Base-by-base conservation (phyloP, 2,797 vertebrate species). In the Morus bassanus region DNA sequence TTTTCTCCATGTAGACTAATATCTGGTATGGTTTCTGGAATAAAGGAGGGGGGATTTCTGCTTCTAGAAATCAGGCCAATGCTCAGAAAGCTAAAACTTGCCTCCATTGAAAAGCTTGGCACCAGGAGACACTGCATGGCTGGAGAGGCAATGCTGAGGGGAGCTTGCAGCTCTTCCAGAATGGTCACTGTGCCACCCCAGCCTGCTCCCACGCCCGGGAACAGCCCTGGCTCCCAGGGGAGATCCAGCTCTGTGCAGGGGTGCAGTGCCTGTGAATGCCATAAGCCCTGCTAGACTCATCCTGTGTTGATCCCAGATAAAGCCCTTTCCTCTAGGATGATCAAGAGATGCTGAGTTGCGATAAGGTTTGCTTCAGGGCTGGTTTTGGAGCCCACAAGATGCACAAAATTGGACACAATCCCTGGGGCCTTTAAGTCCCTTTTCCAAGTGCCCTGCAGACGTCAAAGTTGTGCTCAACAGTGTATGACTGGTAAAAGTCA, bases 151-250 rank as follows among this genome's bases (percentile, higher is more conserved):
- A 9, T 41, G 67, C 27, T 8, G 6, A 41, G 60, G 33, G 27
- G 45, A 8, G 19, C 18, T 39, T 27, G 53, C 23, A 63, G 41
- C 51, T 23, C 35, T 39, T 56, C 24, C 56, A 24, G 61, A 27
- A 7, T 1, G 5, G 28, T 21, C 21, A 7, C 45, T 13, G 33
- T n/a, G 21, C 77, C 1, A 0, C 33, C 53, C 10, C 19, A 19
- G 46, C n/a, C 30, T 0, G 3, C 25, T 43, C 31, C 53, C 4
- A 4, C 57, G 13, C 18, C 51, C 7, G 2, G 53, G 50, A 54
- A 18, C 13, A 27, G 25, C 30, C 39, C 54, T 1, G 2, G 6
- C 22, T 30, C 48, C 30, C 3, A 1, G 2, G 30, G 59, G 6
- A 70, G 56, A 9, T 45, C 39, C 23, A 6, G 13, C 45, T 46